Base-by-base conservation (phyloP, 2,113 vertebrate species). In the Todiramphus saurophagus region DNA sequence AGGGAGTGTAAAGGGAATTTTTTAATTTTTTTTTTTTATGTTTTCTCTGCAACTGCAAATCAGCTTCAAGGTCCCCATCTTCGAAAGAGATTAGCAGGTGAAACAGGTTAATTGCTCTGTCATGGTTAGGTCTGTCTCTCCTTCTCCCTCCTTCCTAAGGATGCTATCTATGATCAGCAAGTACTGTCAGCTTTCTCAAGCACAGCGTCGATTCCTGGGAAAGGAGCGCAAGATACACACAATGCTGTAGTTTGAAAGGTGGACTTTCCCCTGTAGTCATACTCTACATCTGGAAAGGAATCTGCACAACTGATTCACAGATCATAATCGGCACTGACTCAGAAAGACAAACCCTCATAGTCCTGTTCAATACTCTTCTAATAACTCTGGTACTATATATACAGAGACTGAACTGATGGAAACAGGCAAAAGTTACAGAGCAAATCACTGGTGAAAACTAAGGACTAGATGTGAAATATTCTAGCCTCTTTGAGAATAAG, bases 81-180 rank as follows among this genome's bases (percentile, higher is more conserved):
- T 84, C 64, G 51, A 89, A 83, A 56, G 48, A 39, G 80, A 90
- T 86, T 75, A 90, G 56, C 76, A 81, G 48, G 53, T 75, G 69
- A 96, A 84, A 16, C 48, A 37, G 73, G 73, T 92, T 92, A 92
- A 94, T 91, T 87, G 77, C 28, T 75, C 68, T 67, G 81, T 18
- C 66, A 33, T 70, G 46, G 16, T 28, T 53, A 92, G 13, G 33
- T 87, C 64, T 75, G 43, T 51, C 73, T 83, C 66, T 64, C 50
- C 30, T 58, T 23, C 62, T 67, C 41, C 33, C 16, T 87, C n/a
- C 64, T 86, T 92, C 59, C 63, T 62, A 28, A 66, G 27, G 60
- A 33, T 11, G 19, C 41, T 39, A 4, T 8, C 75, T 75, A 3
- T 25, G 33, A 60, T 41, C 69, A 83, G 51, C 78, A 62, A 46